Conservation (phyloP, 2,113 vertebrate genomes). For the Alectura lathami region DNA sequence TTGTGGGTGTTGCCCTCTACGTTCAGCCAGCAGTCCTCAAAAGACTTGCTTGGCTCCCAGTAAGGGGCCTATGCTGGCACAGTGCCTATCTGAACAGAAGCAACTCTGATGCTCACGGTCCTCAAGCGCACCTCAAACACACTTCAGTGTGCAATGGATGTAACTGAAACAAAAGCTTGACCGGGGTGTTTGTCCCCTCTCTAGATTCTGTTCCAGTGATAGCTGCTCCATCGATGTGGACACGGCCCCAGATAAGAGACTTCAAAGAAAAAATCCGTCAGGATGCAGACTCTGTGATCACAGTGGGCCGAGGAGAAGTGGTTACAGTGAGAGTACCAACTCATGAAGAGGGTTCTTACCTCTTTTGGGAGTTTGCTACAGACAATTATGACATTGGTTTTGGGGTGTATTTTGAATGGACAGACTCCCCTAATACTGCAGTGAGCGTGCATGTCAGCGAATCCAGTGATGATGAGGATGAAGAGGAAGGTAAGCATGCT, state of each 20-base stretch:
- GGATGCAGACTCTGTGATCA: conserved; percentile 97
- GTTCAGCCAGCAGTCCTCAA: neutral
- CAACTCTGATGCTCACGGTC: neutral
- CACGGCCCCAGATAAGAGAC: conserved; percentile 96
- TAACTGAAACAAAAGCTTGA: neutral
- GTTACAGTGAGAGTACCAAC: conserved; percentile 97
- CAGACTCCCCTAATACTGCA: conserved; percentile 90
- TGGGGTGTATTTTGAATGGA: conserved; percentile 99
- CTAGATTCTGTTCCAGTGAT: conserved; percentile 90
- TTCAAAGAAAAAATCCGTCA: conserved; percentile 99
- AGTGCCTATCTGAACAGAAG: neutral
- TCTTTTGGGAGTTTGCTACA: conserved; percentile 99
- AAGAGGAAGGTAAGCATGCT: conserved; percentile 87
- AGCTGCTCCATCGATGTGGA: conserved; percentile 99
- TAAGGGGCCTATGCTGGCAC: neutral
- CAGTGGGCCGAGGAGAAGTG: conserved; percentile 96
- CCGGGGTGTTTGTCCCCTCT: neutral
- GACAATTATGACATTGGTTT: conserved; percentile 99
- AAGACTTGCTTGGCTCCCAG: neutral
- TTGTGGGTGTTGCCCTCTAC: neutral
- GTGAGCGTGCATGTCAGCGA: conserved; percentile 98
- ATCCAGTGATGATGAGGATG: conserved; percentile 97
- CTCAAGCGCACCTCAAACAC: neutral
- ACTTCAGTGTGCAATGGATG: neutral
- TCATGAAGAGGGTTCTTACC: conserved; percentile 96